Conservation (phyloP, 1,140 invertebrate species). For the Oedothorax gibbosus region DNA sequence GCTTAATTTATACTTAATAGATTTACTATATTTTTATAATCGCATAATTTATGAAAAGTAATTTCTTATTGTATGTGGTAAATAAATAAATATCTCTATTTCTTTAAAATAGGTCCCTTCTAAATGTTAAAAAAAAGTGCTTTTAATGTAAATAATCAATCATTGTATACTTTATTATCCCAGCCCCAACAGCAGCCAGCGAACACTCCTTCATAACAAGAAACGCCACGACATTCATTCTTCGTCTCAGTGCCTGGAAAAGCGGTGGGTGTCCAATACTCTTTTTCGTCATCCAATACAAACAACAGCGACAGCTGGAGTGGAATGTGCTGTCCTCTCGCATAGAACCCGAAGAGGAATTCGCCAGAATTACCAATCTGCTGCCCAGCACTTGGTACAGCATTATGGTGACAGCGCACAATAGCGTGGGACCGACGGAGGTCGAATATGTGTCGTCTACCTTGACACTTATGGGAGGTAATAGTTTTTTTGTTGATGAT, state of each 20-base stretch:
- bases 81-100: too few species aligned
- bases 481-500: neutral
- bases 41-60: too few species aligned
- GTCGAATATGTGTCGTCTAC: slow-evolving; percentile 97
- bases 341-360: slow-evolving; percentile 60
- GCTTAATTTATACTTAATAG: too few species aligned
- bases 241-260: slow-evolving; percentile 72
- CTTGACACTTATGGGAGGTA: slow-evolving; percentile 83
- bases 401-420: slow-evolving; percentile 91
- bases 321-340: slow-evolving; percentile 64
- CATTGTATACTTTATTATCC: too few species aligned
- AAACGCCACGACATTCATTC: slow-evolving; percentile 69
- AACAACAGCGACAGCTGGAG: slow-evolving; percentile 63
- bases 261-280: slow-evolving; percentile 72
- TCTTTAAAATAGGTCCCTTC: too few species aligned
- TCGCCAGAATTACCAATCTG: slow-evolving; percentile 61
- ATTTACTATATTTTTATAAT: too few species aligned
- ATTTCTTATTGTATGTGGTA: too few species aligned
- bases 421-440: slow-evolving; percentile 95
- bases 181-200: slow-evolving; percentile 64
- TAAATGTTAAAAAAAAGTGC: too few species aligned
- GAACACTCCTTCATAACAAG: slow-evolving; percentile 63
- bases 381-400: slow-evolving; percentile 66
- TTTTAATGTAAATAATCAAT: too few species aligned
- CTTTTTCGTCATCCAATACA: slow-evolving; percentile 64